Percentiles rank a stretch among this genome's conserved stretches.
Evolutionary conservation across 2,888 invertebrate genomes (phyloP).

Genomic region (Baccha elongata): DNA sequence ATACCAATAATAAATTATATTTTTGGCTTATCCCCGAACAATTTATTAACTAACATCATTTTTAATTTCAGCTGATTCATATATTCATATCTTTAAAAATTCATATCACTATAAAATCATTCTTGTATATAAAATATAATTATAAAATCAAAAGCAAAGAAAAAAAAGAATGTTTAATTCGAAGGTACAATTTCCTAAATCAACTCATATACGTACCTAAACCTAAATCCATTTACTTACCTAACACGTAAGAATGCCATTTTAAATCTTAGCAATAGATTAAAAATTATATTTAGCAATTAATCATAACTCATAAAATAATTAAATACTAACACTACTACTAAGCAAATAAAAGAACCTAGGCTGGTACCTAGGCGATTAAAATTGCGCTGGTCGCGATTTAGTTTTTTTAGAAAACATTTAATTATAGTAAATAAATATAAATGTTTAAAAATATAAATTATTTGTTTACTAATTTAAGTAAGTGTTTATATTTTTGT

Average conservation of each 20-base stretch:
- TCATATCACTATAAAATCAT: background rate
- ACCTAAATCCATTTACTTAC: background rate
- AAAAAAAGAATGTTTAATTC: background rate
- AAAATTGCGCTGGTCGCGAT: constrained; percentile 57
- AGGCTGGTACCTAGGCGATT: constrained; percentile 74
- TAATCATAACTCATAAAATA: constrained; percentile 46
- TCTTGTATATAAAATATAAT: background rate
- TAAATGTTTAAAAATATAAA: background rate
- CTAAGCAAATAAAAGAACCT: constrained; percentile 70
- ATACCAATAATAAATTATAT: no score
- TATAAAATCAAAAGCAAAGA: background rate
- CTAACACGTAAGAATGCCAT: no score
- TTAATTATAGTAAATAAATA: background rate
- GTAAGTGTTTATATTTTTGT: background rate
- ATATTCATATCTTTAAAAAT: background rate
- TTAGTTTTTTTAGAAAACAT: constrained; percentile 3
- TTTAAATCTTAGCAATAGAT: background rate
- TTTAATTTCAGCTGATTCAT: background rate
- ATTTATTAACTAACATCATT: no score
- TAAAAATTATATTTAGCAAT: constrained; percentile 33
- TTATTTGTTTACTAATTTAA: background rate
- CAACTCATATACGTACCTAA: background rate
- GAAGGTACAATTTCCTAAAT: background rate
- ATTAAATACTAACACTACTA: constrained; percentile 68
- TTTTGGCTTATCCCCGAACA: no score